phyloP scores from a whole-genome alignment of 2,888 invertebrate genomes.

The Apamea epomidion region DNA sequence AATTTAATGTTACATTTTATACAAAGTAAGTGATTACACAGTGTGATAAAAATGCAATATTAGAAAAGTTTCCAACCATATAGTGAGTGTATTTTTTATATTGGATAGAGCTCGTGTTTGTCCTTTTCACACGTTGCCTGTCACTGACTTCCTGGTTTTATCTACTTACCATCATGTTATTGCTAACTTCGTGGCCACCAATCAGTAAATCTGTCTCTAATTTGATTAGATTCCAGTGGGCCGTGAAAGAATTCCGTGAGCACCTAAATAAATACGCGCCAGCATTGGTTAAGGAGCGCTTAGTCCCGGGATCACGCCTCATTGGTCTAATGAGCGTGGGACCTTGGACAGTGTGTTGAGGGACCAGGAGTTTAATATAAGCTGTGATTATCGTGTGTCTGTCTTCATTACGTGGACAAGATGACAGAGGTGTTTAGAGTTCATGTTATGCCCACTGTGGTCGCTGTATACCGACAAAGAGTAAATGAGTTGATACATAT shows the following conservation, averaged over 20 bases:
- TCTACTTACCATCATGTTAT: not conserved
- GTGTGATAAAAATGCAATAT: not conserved
- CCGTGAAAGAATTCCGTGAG: constrained; percentile 63
- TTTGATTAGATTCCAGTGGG: constrained; percentile 65
- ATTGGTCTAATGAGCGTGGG: constrained; percentile 24
- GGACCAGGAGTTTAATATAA: constrained; percentile 2
- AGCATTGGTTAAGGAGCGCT: constrained; percentile 46
- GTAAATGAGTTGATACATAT: not conserved
- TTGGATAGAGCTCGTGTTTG: not conserved
- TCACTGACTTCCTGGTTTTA: not conserved
- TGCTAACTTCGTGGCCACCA: constrained; percentile 37
- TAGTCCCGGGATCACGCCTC: constrained; percentile 22
- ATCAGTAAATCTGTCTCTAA: constrained; percentile 60
- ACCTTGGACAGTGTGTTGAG: constrained; percentile 1
- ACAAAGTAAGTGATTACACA: too few species aligned
- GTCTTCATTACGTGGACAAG: constrained; percentile 9
- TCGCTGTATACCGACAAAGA: not conserved
- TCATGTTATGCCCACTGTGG: not conserved
- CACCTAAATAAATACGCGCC: constrained; percentile 63
- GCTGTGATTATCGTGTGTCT: not conserved
- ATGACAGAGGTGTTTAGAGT: not conserved
- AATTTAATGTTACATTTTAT: not conserved
- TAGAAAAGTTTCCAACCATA: not conserved
- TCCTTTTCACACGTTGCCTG: not conserved
- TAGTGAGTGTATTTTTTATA: not conserved